phyloP scores from a whole-genome alignment of 1,140 invertebrate species.

The Galendromus occidentalis region DNA sequence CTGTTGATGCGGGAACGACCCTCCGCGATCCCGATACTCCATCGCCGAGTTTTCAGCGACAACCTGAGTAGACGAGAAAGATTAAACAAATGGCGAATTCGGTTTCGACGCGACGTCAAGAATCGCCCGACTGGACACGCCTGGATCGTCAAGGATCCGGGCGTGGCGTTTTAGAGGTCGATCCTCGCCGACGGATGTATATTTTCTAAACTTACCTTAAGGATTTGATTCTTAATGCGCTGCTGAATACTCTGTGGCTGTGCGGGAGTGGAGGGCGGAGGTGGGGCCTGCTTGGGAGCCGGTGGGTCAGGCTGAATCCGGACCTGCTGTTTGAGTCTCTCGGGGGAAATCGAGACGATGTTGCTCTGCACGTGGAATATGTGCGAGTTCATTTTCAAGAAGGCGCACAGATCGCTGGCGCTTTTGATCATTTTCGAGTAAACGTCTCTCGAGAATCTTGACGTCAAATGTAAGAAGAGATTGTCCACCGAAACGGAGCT shows the following conservation, averaged over 20 bases:
- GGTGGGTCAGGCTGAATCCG: conserved; percentile 18
- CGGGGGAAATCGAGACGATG: conserved; percentile 45
- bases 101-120: too few species aligned
- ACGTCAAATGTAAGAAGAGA: conserved; percentile 54
- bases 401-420: conserved; percentile 58
- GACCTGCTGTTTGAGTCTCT: conserved; percentile 14
- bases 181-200: too few species aligned
- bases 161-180: too few species aligned
- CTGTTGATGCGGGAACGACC: neutral
- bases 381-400: conserved; percentile 69
- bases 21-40: conserved; percentile 30
- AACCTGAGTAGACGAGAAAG: conserved; percentile 12
- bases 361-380: conserved; percentile 73
- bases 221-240: conserved; percentile 10
- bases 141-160: too few species aligned
- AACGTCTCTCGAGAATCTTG: conserved; percentile 46
- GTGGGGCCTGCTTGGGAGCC: conserved; percentile 11
- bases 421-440: conserved; percentile 67
- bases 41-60: conserved; percentile 69
- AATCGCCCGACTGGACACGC: too few species aligned
- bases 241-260: conserved; percentile 12
- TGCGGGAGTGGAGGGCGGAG: conserved; percentile 5
- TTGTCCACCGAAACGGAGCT: conserved; percentile 59
- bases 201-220: neutral
- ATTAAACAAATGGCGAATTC: too few species aligned